Conservation (phyloP, 2,888 invertebrate genomes). For the Agonopterix arenella region DNA sequence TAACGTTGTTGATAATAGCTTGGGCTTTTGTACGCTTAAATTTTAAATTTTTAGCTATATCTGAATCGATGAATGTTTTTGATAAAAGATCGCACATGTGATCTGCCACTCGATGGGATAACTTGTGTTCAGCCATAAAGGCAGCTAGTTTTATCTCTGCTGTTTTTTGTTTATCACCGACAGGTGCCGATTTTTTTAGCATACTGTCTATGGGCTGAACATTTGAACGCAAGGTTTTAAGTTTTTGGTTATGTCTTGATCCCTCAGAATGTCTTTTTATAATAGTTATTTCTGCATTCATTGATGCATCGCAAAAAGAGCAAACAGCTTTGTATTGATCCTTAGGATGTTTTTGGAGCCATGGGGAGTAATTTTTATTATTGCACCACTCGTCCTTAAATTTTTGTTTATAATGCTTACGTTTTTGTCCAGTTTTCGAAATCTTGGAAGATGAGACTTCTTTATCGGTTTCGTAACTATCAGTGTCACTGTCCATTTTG, state of each 20-base stretch:
- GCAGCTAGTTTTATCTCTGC: not conserved
- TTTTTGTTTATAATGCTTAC: not conserved
- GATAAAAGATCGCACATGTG: not conserved
- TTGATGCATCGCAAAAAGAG: not conserved
- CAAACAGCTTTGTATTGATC: not conserved
- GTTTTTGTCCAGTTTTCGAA: not conserved
- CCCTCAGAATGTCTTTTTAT: not conserved
- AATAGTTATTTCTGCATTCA: slow-evolving; percentile 1
- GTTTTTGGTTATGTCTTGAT: not conserved
- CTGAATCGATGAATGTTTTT: not conserved
- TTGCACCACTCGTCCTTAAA: not conserved
- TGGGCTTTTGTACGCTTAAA: not conserved
- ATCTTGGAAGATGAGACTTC: not conserved
- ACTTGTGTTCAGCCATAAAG: not conserved
- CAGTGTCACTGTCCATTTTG: not conserved
- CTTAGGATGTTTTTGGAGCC: not conserved
- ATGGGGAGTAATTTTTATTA: not conserved
- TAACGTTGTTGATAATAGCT: not conserved
- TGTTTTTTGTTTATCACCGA: not conserved
- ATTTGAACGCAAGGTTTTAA: not conserved
- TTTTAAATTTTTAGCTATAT: not conserved
- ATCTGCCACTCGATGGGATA: not conserved
- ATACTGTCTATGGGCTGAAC: not conserved
- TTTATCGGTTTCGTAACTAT: not conserved
- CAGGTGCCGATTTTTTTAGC: not conserved